Evolutionary conservation across 2,888 invertebrate species (phyloP).

Genomic region (Cryptops parisi): DNA sequence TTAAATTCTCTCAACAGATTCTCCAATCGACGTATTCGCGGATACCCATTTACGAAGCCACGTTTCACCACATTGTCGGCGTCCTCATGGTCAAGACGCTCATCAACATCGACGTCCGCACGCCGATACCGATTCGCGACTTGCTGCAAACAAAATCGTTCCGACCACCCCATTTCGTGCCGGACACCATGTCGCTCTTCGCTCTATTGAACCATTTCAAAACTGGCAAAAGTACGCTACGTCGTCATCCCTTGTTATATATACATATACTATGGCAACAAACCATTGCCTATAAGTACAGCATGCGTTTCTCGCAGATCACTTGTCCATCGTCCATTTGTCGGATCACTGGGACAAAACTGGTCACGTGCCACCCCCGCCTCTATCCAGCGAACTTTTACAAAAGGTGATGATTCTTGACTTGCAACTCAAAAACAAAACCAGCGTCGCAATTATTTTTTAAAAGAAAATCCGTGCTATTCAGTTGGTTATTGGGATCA

Average conservation of each 20-base stretch:
- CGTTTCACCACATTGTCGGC: constrained; percentile 24
- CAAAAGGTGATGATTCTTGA: no score
- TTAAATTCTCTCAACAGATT: constrained; percentile 22
- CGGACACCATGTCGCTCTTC: constrained; percentile 27
- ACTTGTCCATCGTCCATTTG: no score
- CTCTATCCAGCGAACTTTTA: background rate
- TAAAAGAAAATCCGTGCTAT: background rate
- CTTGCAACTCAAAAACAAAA: no score
- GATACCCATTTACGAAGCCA: constrained; percentile 27
- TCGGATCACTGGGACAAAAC: no score
- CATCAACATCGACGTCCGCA: constrained; percentile 27
- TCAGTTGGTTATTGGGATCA: constrained; percentile 16
- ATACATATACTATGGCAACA: no score
- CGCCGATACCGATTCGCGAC: constrained; percentile 24
- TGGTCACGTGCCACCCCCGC: no score
- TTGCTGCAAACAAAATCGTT: constrained; percentile 23
- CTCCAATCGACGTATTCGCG: constrained; percentile 26
- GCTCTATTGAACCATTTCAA: constrained; percentile 31
- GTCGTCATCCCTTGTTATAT: no score
- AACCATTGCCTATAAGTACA: no score
- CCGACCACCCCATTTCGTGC: constrained; percentile 22
- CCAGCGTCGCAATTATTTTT: no score
- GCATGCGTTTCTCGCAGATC: no score
- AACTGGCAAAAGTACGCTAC: constrained; percentile 28
- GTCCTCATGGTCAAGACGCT: constrained; percentile 29